These are phyloP conservation scores for Larimichthys crocea DNA, from an alignment of 2,113 vertebrate species.

Conservation along the genomic window DNA sequence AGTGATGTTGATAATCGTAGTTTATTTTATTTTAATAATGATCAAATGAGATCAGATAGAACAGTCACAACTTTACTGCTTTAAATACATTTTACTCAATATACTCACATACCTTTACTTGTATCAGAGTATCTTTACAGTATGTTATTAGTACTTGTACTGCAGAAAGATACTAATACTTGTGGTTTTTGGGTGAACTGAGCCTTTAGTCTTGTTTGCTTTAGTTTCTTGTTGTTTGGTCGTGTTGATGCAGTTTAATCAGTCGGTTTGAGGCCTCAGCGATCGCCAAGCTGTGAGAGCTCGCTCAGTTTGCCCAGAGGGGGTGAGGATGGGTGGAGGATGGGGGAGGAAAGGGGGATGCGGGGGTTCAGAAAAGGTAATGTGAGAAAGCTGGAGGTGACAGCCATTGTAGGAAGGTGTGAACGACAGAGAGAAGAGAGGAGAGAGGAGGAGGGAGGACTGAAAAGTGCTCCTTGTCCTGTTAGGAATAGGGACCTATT, in stretches of 20 bases:
- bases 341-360: background rate
- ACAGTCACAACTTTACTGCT: no score
- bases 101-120: background rate
- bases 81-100: no score
- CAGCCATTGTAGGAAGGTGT: constrained; percentile 80
- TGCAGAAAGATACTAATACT: background rate
- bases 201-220: constrained; percentile 9
- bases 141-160: background rate
- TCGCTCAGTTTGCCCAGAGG: background rate
- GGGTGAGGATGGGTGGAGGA: constrained; percentile 19
- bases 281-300: constrained; percentile 3
- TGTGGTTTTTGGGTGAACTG: background rate
- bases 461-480: constrained; percentile 75
- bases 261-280: constrained; percentile 2
- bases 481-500: constrained; percentile 68
- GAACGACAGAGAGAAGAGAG: constrained; percentile 67
- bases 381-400: constrained; percentile 79
- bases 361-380: constrained; percentile 58
- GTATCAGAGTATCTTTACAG: background rate
- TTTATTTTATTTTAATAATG: no score
- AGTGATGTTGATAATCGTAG: no score
- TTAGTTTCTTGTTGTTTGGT: background rate
- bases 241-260: constrained; percentile 32
- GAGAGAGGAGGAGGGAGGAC: constrained; percentile 51
- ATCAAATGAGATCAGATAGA: no score